Percentiles rank a stretch among this genome's conserved stretches.
These are phyloP conservation scores for Ameiurus melas DNA, from an alignment of 2,113 vertebrate species.

Conservation along the genomic window DNA sequence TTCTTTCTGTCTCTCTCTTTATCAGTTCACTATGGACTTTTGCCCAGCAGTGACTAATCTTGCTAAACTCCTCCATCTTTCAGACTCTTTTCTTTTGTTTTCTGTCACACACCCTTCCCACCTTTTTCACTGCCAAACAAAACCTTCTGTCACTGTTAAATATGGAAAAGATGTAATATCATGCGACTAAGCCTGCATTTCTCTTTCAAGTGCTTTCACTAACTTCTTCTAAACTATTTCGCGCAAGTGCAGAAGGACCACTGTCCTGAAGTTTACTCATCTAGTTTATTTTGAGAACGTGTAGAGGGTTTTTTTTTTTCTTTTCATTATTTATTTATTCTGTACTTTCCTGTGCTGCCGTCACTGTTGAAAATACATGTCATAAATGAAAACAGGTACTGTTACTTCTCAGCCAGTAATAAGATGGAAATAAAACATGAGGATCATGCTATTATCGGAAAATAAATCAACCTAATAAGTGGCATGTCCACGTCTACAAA, in stretches of 20 bases:
- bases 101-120: constrained; percentile 35
- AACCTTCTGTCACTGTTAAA: constrained; percentile 37
- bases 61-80: constrained; percentile 13
- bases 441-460: not conserved
- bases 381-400: not conserved
- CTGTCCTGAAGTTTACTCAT: not conserved
- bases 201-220: not conserved
- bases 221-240: constrained; percentile 10
- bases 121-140: constrained; percentile 27
- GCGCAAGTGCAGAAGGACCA: not conserved
- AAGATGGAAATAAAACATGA: not conserved
- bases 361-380: too few relatives aligned
- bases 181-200: not conserved
- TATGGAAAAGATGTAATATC: constrained; percentile 11
- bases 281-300: not conserved
- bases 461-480: not conserved
- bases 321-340: not conserved
- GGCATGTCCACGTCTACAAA: not conserved
- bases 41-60: constrained; percentile 32
- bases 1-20: not conserved
- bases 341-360: not conserved
- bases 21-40: not conserved
- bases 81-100: constrained; percentile 31
- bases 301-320: not conserved
- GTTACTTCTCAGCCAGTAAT: not conserved